Evolutionary conservation across 2,797 vertebrate genomes (phyloP).

Genomic region (Aselliscus stoliczkanus): DNA sequence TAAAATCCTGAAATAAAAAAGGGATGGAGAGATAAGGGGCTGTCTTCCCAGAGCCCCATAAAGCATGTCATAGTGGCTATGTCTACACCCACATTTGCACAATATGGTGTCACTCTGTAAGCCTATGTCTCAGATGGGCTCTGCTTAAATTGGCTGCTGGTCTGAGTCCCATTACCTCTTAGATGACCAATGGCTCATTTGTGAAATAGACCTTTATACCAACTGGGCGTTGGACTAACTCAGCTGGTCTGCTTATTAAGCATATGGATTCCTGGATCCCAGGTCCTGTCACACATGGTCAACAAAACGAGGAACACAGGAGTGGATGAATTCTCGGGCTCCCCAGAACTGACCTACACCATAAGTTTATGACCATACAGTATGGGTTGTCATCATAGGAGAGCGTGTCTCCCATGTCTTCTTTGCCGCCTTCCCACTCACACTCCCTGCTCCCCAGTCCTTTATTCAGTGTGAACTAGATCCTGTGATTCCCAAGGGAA

Average conservation of each 20-base stretch:
- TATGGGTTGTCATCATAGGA: not conserved
- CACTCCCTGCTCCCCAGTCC: rapidly evolving
- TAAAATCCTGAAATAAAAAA: not conserved
- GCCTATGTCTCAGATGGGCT: not conserved
- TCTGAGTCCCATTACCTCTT: not conserved
- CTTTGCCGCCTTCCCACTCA: no score
- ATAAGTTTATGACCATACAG: not conserved
- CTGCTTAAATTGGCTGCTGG: not conserved
- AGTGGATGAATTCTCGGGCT: not conserved
- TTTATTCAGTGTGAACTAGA: rapidly evolving
- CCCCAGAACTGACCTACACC: rapidly evolving
- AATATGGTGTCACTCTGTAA: not conserved
- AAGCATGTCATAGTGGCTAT: rapidly evolving
- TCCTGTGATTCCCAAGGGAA: not conserved
- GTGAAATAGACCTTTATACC: rapidly evolving
- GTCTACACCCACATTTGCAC: not conserved
- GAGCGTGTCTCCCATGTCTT: not conserved
- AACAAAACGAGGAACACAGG: rapidly evolving
- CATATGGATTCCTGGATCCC: rapidly evolving
- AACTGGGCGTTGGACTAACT: no score
- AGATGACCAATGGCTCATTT: not conserved
- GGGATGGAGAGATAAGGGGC: rapidly evolving
- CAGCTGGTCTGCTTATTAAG: rapidly evolving
- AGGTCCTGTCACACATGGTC: rapidly evolving
- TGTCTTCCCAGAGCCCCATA: not conserved